phyloP scores from a whole-genome alignment of 2,797 vertebrate genomes.

The Melopsittacus undulatus region DNA sequence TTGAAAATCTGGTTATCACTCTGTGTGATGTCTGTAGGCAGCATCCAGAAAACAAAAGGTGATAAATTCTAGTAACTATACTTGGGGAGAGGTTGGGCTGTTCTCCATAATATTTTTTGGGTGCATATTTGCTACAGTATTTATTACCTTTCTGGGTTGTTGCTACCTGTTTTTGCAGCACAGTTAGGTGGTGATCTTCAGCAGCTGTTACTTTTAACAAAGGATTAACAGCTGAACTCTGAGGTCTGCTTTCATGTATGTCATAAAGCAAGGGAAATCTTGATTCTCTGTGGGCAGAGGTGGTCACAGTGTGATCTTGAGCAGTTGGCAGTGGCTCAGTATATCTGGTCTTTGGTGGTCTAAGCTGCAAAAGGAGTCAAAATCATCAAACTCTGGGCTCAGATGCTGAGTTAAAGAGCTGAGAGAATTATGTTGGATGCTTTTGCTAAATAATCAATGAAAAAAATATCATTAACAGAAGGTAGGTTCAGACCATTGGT shows the following conservation, averaged over 20 bases:
- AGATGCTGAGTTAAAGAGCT: background rate
- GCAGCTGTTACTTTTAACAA: background rate
- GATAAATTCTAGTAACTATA: background rate
- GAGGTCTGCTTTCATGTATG: background rate
- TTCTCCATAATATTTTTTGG: fast-evolving
- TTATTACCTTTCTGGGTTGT: too few relatives aligned
- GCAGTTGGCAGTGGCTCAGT: background rate
- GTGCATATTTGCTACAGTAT: too few relatives aligned
- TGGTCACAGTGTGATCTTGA: background rate
- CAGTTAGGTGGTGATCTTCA: background rate
- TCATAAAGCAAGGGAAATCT: background rate
- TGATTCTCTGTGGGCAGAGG: background rate
- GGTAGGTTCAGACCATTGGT: fast-evolving
- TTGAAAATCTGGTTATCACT: background rate
- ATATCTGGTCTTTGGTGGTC: background rate
- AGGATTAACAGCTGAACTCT: background rate
- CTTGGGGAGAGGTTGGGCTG: background rate
- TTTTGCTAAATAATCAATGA: background rate
- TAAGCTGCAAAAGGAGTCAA: constrained; percentile 47
- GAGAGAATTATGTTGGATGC: background rate
- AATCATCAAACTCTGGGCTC: background rate
- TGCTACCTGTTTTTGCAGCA: too few relatives aligned
- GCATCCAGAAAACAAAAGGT: background rate
- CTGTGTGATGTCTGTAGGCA: background rate
- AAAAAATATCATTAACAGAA: background rate